Evolutionary conservation across 1,140 invertebrate genomes (phyloP), one percentile per base, ranked within the genome.

Genomic region (Zaprionus camerounensis): DNA sequence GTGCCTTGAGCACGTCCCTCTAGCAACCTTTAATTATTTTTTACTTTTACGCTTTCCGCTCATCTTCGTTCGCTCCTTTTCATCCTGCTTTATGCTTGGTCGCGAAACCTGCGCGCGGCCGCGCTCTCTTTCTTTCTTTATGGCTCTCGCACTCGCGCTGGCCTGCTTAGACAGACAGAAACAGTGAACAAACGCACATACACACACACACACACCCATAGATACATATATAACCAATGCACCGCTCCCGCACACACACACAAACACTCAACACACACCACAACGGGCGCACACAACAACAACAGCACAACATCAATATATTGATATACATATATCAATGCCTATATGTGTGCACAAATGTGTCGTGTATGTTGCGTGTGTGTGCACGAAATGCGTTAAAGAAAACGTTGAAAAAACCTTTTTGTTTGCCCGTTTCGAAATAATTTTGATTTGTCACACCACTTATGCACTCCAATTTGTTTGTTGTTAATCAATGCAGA

Each of bases 11-110:
- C 57, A 38, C 69, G 74, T 77, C 71, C 75, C 75, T 73, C 66
- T 44, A 64, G 66, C 73, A 83, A 83, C 81, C 71, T 85, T 87
- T 88, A 83, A 87, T 88, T 88, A 83, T 87, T 83, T 84, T 87
- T 83, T 78, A 76, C 78, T 84, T 78, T 56, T 88, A 73, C 69
- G 80, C 82, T 86, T 82, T 85, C 68, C 56, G 59, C 73, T 80
- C 82, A 86, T 86, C 82, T 87, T 87, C 77, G 68, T 49, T 80
- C 65, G 76, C 76, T 83, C 80, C 81, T 83, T 73, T 82, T 82
- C 80, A 82, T 86, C 82, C 82, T 86, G 58, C 76, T 74, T 76
- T 68, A 53, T 77, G 64, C 64, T 41, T 64, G 46, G 68, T 76
- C 73, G 73, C 63, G 70, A 76, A 76, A 72, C 69, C 74, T 76